Evolutionary conservation across 2,888 invertebrate genomes (phyloP).

Genomic region (Polyploca ridens): DNA sequence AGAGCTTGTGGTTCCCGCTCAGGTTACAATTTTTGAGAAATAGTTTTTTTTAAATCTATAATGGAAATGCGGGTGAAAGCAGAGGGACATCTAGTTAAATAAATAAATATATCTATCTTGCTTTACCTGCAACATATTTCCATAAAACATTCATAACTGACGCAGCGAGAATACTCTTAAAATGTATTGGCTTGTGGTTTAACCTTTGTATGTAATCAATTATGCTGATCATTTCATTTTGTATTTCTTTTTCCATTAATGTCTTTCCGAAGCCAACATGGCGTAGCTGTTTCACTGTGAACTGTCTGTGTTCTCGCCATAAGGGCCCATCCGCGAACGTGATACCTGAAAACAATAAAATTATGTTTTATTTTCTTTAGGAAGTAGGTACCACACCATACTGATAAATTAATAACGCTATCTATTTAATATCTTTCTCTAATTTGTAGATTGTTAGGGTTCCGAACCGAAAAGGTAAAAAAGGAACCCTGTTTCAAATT

Average conservation of each 20-base stretch:
- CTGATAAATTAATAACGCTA: too few species aligned
- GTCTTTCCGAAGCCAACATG: constrained; percentile 86
- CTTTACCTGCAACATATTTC: constrained; percentile 87
- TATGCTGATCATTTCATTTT: constrained; percentile 82
- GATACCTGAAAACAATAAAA: constrained; percentile 83
- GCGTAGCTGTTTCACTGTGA: constrained; percentile 86
- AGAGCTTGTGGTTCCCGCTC: too few species aligned
- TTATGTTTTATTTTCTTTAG: neutral
- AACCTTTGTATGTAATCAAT: constrained; percentile 68
- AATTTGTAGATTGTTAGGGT: too few species aligned
- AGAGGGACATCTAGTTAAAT: too few species aligned
- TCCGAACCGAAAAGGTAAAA: too few species aligned
- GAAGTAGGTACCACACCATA: too few species aligned
- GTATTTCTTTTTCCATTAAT: constrained; percentile 85
- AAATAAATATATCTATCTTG: too few species aligned
- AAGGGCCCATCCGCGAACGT: constrained; percentile 87
- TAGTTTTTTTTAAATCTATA: too few species aligned
- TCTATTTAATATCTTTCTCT: too few species aligned
- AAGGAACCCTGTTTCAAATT: too few species aligned
- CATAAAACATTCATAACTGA: constrained; percentile 88
- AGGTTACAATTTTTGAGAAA: too few species aligned
- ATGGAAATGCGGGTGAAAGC: too few species aligned
- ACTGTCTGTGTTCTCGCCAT: constrained; percentile 88
- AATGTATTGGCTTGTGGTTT: constrained; percentile 64
- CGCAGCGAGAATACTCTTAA: constrained; percentile 83